Percentiles rank a stretch among this genome's conserved stretches.
These are phyloP conservation scores for Sandelia bainsii DNA, from an alignment of 2,797 vertebrate genomes.

Conservation along the genomic window DNA sequence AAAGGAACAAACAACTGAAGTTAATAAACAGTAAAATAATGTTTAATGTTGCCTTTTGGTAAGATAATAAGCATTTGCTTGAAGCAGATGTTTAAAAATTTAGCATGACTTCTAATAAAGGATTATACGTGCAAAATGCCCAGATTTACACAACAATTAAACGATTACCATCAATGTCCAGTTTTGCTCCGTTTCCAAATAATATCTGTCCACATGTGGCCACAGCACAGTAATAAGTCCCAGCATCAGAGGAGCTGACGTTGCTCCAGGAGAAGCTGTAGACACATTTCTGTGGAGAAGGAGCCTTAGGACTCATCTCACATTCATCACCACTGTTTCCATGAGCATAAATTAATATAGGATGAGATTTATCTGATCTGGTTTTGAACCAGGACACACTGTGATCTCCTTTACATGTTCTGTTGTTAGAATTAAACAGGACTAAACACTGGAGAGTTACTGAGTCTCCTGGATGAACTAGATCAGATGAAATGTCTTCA, in stretches of 20 bases:
- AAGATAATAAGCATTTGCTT: too few species aligned
- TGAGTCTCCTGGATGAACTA: background rate
- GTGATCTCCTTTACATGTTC: slow-evolving; percentile 6
- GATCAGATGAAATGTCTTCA: background rate
- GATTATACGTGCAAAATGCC: too few species aligned
- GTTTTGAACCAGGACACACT: slow-evolving; percentile 41
- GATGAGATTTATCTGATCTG: slow-evolving; percentile 4
- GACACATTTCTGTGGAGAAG: slow-evolving; percentile 20
- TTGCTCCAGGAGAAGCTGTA: slow-evolving; percentile 47
- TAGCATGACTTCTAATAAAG: too few species aligned
- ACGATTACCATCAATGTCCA: slow-evolving; percentile 21
- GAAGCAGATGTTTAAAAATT: too few species aligned
- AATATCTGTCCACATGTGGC: slow-evolving; percentile 33
- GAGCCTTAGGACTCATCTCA: background rate
- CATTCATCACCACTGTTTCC: background rate
- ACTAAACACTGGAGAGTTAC: slow-evolving; percentile 40
- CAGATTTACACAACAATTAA: background rate
- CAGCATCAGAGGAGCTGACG: slow-evolving; percentile 32
- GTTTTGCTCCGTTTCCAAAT: slow-evolving; percentile 18
- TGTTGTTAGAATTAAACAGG: slow-evolving; percentile 10
- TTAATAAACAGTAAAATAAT: fast-evolving
- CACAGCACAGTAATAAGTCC: slow-evolving; percentile 46
- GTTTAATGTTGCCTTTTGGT: background rate
- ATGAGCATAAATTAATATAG: background rate
- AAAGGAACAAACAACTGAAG: background rate